Base-by-base conservation (phyloP, 2,888 invertebrate species). In the Netelia fuscicornis region DNA sequence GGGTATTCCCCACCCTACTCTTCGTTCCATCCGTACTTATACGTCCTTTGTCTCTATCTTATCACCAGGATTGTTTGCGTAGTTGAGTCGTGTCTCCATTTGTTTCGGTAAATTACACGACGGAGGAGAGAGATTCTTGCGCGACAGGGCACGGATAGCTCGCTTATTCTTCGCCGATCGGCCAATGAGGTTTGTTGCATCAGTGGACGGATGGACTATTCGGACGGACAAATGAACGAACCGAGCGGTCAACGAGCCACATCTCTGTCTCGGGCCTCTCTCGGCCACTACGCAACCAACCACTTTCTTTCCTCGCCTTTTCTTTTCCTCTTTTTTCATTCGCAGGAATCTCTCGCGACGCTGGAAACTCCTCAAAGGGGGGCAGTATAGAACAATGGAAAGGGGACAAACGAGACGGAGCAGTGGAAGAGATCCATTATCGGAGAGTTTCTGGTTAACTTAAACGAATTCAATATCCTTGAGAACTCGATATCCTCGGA, bases 31-130 rank as follows among this genome's bases (percentile, higher is more conserved):
- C 52, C 54, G 71, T 74, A 71, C 37, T 37, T 79, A 75, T 48
- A 77, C 62, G 67, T 76, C 48, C 65, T 54, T 60, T 54, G 56
- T 62, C 67, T 62, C 48, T 23, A 30, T n/a, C 5, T n/a, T 20
- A 60, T 58, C 17, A 37, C 44, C 9, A 2, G 23, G 42, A 74
- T 74, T 86, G 89, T 88, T 89, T 88, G 89, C 88, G 84, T 85
- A 86, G 88, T 89, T 89, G 88, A 90, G 90, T 90, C 87, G 89
- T 89, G 90, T 90, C 89, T 90, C 89, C 88, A 89, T 91, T 90
- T 91, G 88, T 91, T 91, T 90, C 90, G 90, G 91, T 90, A 89
- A 91, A 92, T 92, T 90, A 89, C 89, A 83, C 79, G 84, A 86
- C 72, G n/a, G 9, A 56, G 37, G 17, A 48, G 60, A 20, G 48